Evolutionary conservation across 2,888 invertebrate genomes (phyloP).

Genomic region (Drosophila yooni): DNA sequence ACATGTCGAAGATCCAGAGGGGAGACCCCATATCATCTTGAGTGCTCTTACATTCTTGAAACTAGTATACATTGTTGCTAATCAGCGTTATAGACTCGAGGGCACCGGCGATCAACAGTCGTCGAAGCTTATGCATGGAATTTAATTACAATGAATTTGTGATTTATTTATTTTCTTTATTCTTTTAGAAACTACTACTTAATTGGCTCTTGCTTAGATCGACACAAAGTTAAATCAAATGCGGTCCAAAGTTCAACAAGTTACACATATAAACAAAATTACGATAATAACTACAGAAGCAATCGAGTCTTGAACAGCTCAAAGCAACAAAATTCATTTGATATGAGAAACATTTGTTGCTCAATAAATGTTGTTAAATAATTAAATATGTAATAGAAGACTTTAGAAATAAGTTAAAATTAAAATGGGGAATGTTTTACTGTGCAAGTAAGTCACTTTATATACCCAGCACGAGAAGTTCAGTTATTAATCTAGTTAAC

Average conservation of each 20-base stretch:
- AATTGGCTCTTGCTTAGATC: conserved; percentile 53
- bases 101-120: conserved; percentile 39
- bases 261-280: conserved; percentile 25
- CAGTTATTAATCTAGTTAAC: background rate
- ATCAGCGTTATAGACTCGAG: conserved; percentile 36
- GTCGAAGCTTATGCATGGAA: conserved; percentile 4
- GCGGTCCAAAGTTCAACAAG: conserved; percentile 52
- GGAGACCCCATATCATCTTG: background rate
- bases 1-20: conserved; percentile 9
- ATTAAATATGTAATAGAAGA: background rate
- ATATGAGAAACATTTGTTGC: conserved; percentile 18
- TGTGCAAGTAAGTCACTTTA: background rate
- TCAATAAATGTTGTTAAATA: no score
- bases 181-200: conserved; percentile 36
- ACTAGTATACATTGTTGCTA: conserved; percentile 14
- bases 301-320: conserved; percentile 16
- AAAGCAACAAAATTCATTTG: conserved; percentile 11
- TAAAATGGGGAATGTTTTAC: background rate
- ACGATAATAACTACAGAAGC: conserved; percentile 61
- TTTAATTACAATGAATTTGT: conserved; percentile 37
- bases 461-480: background rate
- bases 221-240: conserved; percentile 42
- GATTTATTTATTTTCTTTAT: conserved; percentile 30
- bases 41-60: background rate
- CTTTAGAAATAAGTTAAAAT: background rate